Base-by-base conservation (phyloP, 2,888 invertebrate species). In the Xylophagus ater region DNA sequence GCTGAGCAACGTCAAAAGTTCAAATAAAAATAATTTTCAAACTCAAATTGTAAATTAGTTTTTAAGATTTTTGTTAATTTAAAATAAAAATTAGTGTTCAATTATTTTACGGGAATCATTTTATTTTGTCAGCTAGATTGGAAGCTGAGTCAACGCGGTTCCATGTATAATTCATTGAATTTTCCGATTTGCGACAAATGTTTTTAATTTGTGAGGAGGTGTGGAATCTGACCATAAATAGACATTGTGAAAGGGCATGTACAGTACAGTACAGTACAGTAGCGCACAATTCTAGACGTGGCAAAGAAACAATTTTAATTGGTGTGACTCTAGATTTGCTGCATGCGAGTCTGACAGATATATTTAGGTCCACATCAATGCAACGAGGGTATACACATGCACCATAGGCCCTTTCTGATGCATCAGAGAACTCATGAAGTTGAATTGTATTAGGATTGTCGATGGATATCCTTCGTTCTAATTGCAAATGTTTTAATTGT, bases 381-480 rank as follows among this genome's bases (percentile, higher is more conserved):
- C 28, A 2, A 13, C 39, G 12, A 3, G 47, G 3, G 19, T 51
- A 53, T 1, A 52, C 21, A 29, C 52, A 51, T 1, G 49, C 51
- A 13, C 51, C 51, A 26, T 49, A 53, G 0, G 44, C 51, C 5
- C 26, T 45, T 26, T 50, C 48, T 2, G 45, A 48, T 3, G 50
- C 49, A 33, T 52, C 52, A 9, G 46, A 35, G 19, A 53, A 55
- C 2, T 47, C 52, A 21, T 50, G 44, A 4, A 51, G 13, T 34
- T 46, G 9, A 3, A 49, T 31, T 2, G 18, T 14, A 8, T 8
- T 25, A 8, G 29, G 24, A 23, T 17, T 4, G 1, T 28, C 15
- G 12, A 30, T 34, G 13, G 34, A 21, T 5, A 40, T 13, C 2
- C 19, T n/a, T 35, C 19, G 9, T 15, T 14, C 14, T 13, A 37